Percentiles rank a stretch among this genome's conserved stretches.
Conservation (phyloP, 2,888 invertebrate genomes). For the Cinara cedri region DNA sequence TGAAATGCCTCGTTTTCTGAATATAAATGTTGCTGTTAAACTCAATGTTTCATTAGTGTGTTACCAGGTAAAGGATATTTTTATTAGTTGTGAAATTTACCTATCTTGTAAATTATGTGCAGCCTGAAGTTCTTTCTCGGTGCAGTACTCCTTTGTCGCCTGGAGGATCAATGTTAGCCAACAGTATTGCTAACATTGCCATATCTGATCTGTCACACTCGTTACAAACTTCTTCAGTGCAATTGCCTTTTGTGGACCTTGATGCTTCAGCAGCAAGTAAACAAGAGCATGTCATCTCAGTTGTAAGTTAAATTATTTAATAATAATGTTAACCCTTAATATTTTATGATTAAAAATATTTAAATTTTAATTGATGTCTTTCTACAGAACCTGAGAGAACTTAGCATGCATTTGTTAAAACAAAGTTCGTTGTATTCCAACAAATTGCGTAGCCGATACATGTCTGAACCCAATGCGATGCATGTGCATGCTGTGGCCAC, state of each 20-base stretch:
- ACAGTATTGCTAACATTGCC: slow-evolving; percentile 63
- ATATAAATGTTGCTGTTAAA: slow-evolving; percentile 77
- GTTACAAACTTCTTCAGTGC: slow-evolving; percentile 62
- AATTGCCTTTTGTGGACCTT: slow-evolving; percentile 79
- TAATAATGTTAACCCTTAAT: no score
- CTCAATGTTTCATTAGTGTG: slow-evolving; percentile 80
- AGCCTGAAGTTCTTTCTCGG: slow-evolving; percentile 84
- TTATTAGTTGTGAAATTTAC: background rate
- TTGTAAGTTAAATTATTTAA: slow-evolving; percentile 67
- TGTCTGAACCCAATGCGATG: slow-evolving; percentile 66
- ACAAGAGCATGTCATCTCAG: slow-evolving; percentile 86
- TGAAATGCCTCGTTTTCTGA: slow-evolving; percentile 67
- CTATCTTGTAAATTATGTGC: slow-evolving; percentile 49
- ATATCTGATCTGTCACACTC: slow-evolving; percentile 60
- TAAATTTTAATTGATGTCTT: no score
- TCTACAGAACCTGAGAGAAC: slow-evolving; percentile 77
- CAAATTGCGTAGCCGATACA: slow-evolving; percentile 52
- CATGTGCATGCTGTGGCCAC: slow-evolving; percentile 82
- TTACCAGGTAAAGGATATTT: slow-evolving; percentile 70
- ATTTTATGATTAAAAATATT: no score
- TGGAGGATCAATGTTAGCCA: slow-evolving; percentile 67
- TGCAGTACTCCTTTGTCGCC: slow-evolving; percentile 86
- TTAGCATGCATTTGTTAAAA: slow-evolving; percentile 72
- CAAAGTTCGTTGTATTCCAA: slow-evolving; percentile 49
- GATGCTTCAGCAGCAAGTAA: slow-evolving; percentile 87